phyloP scores from a whole-genome alignment of 2,888 invertebrate species.

The Thumatha senex region DNA sequence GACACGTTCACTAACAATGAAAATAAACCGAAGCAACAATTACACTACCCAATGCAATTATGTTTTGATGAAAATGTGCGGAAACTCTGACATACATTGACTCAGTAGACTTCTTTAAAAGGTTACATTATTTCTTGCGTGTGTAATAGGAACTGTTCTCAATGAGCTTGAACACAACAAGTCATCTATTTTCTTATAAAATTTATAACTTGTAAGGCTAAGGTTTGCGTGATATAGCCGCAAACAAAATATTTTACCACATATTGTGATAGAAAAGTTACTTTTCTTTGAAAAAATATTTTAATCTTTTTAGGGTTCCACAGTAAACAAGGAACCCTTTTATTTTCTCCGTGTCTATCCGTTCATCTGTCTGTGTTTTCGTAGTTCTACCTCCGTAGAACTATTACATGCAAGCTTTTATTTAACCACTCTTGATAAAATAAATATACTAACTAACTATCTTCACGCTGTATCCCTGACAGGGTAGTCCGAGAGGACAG shows the following conservation, averaged over 20 bases:
- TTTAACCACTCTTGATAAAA: too few relatives aligned
- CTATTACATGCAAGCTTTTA: too few relatives aligned
- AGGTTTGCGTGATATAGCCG: slow-evolving; percentile 48
- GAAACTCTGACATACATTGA: slow-evolving; percentile 46
- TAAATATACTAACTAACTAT: too few relatives aligned
- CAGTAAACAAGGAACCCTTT: neutral
- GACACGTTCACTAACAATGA: too few relatives aligned
- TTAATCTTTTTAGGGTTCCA: slow-evolving; percentile 44
- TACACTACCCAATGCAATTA: slow-evolving; percentile 41
- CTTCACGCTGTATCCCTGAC: too few relatives aligned
- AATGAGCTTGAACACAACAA: slow-evolving; percentile 28
- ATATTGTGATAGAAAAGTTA: slow-evolving; percentile 51
- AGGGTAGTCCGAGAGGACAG: too few relatives aligned
- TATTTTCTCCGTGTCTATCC: too few relatives aligned
- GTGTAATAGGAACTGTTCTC: slow-evolving; percentile 43
- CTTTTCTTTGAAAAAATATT: slow-evolving; percentile 36
- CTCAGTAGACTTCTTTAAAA: slow-evolving; percentile 20
- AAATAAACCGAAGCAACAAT: neutral
- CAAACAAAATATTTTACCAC: slow-evolving; percentile 56
- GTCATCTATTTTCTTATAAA: slow-evolving; percentile 44
- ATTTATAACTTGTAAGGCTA: slow-evolving; percentile 45
- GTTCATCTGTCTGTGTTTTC: too few relatives aligned
- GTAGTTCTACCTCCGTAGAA: too few relatives aligned
- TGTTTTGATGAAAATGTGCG: slow-evolving; percentile 36
- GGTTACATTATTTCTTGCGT: slow-evolving; percentile 47